Conservation (phyloP, 2,797 vertebrate species). For the Cirrhinus mrigala region DNA sequence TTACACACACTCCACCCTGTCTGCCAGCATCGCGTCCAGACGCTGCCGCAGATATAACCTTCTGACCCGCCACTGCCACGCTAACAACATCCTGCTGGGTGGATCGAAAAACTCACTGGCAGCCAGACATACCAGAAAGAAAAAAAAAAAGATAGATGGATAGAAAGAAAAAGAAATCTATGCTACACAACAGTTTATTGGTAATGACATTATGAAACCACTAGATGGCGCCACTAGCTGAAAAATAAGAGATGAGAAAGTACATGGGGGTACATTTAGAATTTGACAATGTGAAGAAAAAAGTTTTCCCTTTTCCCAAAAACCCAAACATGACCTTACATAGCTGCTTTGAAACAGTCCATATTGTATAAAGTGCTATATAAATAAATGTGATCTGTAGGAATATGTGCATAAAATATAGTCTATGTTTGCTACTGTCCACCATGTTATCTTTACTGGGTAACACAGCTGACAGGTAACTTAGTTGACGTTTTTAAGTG, state of each 20-base stretch:
- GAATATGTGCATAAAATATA: too few relatives aligned
- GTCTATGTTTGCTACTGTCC: too few relatives aligned
- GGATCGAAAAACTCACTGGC: neutral
- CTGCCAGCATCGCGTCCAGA: neutral
- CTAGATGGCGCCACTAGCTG: slow-evolving; percentile 20
- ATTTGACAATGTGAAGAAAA: too few relatives aligned
- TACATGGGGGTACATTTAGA: too few relatives aligned
- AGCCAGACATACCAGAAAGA: neutral
- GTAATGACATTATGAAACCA: neutral
- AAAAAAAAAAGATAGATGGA: neutral
- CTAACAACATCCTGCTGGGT: slow-evolving; percentile 57
- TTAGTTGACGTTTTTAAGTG: too few relatives aligned
- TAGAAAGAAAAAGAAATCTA: neutral
- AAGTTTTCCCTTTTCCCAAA: too few relatives aligned
- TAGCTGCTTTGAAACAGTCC: too few relatives aligned
- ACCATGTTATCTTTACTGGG: too few relatives aligned
- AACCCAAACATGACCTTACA: too few relatives aligned
- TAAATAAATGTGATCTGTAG: too few relatives aligned
- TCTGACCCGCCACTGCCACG: slow-evolving; percentile 58
- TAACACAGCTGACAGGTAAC: too few relatives aligned
- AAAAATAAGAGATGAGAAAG: neutral
- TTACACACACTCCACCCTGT: slow-evolving; percentile 20
- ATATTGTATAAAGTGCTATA: too few relatives aligned
- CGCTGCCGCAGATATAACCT: slow-evolving; percentile 30
- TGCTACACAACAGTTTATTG: neutral